phyloP scores from a whole-genome alignment of 2,888 invertebrate genomes.

The Globia sparganii region DNA sequence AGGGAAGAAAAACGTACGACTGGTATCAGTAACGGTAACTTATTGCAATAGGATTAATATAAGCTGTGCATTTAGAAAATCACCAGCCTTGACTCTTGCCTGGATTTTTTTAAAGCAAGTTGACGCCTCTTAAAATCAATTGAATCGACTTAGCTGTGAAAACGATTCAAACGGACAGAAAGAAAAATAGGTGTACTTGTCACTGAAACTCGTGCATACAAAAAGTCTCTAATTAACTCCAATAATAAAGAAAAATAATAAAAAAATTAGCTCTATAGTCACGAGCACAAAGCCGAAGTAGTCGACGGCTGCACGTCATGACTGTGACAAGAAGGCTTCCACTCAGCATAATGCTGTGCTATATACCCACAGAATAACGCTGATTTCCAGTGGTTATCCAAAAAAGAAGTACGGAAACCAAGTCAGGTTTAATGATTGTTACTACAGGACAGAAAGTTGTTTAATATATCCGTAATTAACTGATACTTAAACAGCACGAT shows the following conservation, averaged over 20 bases:
- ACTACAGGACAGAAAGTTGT: neutral
- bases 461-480: neutral
- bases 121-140: neutral
- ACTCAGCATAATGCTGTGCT: neutral
- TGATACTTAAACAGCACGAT: neutral
- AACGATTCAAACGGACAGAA: neutral
- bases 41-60: slow-evolving; percentile 34
- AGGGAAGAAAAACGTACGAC: slow-evolving; percentile 2
- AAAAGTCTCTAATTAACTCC: neutral
- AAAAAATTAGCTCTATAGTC: neutral
- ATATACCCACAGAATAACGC: too few relatives aligned
- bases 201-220: neutral
- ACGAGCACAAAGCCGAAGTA: neutral
- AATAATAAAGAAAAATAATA: neutral
- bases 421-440: neutral
- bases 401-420: neutral
- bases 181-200: neutral
- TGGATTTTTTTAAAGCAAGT: neutral
- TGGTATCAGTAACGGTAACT: slow-evolving; percentile 14
- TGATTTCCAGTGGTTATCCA: neutral
- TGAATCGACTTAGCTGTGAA: neutral
- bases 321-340: neutral
- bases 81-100: neutral
- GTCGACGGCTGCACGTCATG: neutral
- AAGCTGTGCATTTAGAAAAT: slow-evolving; percentile 6